Evolutionary conservation across 2,797 vertebrate species (phyloP).

Genomic region (Rhadinocentrus ornatus): DNA sequence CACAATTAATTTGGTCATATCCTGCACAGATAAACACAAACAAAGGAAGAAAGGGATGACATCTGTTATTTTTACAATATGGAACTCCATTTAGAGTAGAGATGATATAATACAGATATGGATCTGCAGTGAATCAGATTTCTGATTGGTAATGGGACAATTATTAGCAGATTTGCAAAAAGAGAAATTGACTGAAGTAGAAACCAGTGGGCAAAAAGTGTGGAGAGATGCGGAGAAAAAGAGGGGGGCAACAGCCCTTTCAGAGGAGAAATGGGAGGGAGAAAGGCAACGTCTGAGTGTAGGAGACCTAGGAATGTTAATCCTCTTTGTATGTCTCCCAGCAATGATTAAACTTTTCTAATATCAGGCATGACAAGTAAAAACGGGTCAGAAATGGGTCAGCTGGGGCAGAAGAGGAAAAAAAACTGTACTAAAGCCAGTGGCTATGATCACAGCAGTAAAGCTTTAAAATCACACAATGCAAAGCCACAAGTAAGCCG

Average conservation of each 20-base stretch:
- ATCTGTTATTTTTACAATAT: not conserved
- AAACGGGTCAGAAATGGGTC: slow-evolving; percentile 73
- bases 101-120: not conserved
- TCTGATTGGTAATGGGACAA: not conserved
- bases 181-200: slow-evolving; percentile 5
- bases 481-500: slow-evolving; percentile 51
- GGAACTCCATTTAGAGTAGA: slow-evolving; percentile 7
- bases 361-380: slow-evolving; percentile 79
- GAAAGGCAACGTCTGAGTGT: slow-evolving; percentile 72
- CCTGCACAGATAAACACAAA: slow-evolving; percentile 60
- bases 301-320: slow-evolving; percentile 83
- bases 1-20: slow-evolving; percentile 61
- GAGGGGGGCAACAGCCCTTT: slow-evolving; percentile 40
- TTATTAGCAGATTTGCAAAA: slow-evolving; percentile 17
- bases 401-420: slow-evolving; percentile 64
- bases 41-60: slow-evolving; percentile 39
- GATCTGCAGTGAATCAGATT: not conserved
- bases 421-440: slow-evolving; percentile 57
- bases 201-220: slow-evolving; percentile 26
- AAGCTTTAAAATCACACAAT: slow-evolving; percentile 48
- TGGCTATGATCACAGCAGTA: slow-evolving; percentile 46
- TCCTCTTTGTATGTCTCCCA: slow-evolving; percentile 81
- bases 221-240: slow-evolving; percentile 28
- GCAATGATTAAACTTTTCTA: slow-evolving; percentile 83
- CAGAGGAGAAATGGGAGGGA: slow-evolving; percentile 59